A percentile compares a stretch with the other conserved stretches of the same genome.
phyloP scores from a whole-genome alignment of 2,113 vertebrate species.

The Microcebus jonahi region DNA sequence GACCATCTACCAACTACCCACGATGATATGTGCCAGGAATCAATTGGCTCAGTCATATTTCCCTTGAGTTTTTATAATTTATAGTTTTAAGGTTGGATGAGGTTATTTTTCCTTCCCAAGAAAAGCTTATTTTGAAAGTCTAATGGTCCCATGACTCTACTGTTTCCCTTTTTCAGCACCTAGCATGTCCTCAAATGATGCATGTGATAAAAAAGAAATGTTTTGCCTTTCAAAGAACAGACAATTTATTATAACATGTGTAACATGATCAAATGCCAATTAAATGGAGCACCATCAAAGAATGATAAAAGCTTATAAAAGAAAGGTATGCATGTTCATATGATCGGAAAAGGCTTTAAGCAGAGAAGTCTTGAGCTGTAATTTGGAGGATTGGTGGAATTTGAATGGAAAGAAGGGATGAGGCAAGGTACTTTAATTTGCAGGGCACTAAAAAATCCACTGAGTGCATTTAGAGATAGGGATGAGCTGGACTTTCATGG shows the following conservation, averaged over 20 bases:
- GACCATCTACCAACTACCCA: neutral
- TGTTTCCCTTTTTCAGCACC: neutral
- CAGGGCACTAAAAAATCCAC: neutral
- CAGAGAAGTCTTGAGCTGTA: neutral
- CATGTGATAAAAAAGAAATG: neutral
- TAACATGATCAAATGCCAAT: neutral
- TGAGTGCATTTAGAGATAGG: neutral
- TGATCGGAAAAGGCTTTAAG: neutral
- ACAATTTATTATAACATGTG: neutral
- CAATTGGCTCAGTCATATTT: slow-evolving; percentile 28
- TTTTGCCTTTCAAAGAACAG: neutral
- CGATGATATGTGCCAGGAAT: neutral
- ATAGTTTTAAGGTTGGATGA: neutral
- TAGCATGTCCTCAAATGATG: neutral
- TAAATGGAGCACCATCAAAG: neutral
- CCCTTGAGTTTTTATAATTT: neutral
- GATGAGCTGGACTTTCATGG: neutral
- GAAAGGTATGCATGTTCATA: neutral
- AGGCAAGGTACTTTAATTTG: neutral
- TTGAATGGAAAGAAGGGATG: neutral
- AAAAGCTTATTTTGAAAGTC: neutral
- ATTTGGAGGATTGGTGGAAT: neutral
- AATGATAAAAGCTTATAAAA: neutral
- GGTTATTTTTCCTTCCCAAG: neutral
- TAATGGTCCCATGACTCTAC: neutral